Evolutionary conservation across 2,888 invertebrate species (phyloP).

Genomic region (Lamellibrachia satsuma): DNA sequence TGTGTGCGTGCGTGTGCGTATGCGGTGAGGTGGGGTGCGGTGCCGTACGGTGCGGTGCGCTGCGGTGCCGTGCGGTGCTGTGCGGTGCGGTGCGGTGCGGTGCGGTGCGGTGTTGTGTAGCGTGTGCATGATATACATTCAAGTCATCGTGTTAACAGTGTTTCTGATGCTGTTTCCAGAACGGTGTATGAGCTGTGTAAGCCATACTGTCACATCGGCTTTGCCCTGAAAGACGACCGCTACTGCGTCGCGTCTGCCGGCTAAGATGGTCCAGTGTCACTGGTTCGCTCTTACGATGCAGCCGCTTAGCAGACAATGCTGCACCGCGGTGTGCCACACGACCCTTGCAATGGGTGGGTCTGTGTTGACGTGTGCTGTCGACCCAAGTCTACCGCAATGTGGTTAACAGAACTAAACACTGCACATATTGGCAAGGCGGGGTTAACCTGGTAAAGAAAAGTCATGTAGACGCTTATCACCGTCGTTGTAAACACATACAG

Average conservation of each 20-base stretch:
- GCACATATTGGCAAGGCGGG: background rate
- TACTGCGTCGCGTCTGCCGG: background rate
- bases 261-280: background rate
- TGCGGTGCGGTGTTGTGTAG: background rate
- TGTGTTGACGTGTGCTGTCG: background rate
- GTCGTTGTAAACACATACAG: background rate
- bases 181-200: background rate
- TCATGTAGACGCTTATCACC: background rate
- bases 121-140: background rate
- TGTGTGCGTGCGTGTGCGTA: background rate
- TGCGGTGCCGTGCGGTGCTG: background rate
- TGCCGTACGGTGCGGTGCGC: background rate
- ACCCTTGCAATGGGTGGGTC: background rate
- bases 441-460: background rate
- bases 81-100: background rate
- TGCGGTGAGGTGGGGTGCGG: too few species aligned
- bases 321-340: background rate
- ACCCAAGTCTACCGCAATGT: background rate
- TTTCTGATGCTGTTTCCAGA: background rate
- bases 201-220: background rate
- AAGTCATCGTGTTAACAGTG: too few species aligned
- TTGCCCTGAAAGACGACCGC: background rate
- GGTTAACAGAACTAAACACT: background rate
- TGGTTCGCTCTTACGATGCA: background rate
- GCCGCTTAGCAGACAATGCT: background rate